Evolutionary conservation across 35 echinoderm and acorn worm genomes (phyloP), one percentile per base, ranked within the genome.

Genomic region (Heliocidaris erythrogramma): DNA sequence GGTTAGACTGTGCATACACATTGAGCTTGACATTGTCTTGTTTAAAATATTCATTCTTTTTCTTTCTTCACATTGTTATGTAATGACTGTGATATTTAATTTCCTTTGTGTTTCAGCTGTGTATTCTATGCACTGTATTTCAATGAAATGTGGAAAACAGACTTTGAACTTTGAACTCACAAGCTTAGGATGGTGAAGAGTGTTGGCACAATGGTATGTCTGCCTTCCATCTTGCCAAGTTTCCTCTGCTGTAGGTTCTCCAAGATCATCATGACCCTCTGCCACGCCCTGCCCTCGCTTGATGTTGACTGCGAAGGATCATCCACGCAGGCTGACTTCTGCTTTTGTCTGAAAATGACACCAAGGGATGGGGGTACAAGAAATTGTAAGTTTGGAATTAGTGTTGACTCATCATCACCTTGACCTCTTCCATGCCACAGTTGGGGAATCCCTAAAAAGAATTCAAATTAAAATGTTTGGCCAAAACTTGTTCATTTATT

Each of bases 221-320:
- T 49, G 78, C 94, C 92, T 49, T 94, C 94, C 30, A 99, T 97
- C 50, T 95, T 96, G 31, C 92, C 93, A 2, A 99, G 92, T 88
- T 99, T 99, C 93, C 94, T 96, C 86, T 97, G 98, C 69, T 97
- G 96, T 14, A 99, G 69, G n/a, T 95, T 92, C 91, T 99, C 98
- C 10, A 99, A 71, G 87, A 99, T 95, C 18, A 94, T 92, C 13
- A 95, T 99, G 2, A 95, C 97, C 47, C 97, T 94, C 95, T 96
- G 96, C 96, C 97, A 97, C 8, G 91, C 49, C 31, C 53, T 31
- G 10, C 87, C 94, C 48, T 96, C 97, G 31, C 47, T 88, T 30
- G 10, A 69, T 59, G 78, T 13, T 7, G 85, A 27, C 69, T 96
- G 48, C 14, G 86, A 88, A 6, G 87, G 56, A 31, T 86, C 91